phyloP scores from a whole-genome alignment of 2,888 invertebrate species.

The Cheilosia grossa region DNA sequence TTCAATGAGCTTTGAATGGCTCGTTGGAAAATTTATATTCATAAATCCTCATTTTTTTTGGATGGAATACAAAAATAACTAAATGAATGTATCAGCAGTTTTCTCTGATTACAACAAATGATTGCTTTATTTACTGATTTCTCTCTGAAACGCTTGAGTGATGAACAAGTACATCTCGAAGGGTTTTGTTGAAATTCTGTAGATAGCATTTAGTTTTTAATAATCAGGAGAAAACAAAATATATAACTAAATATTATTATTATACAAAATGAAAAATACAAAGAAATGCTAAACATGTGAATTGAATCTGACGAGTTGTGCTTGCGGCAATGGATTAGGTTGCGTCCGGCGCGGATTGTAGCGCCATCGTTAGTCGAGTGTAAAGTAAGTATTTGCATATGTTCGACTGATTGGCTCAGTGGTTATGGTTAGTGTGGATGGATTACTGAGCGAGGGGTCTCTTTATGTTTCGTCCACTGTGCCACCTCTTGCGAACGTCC shows the following conservation, averaged over 20 bases:
- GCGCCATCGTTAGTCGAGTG: too few relatives aligned
- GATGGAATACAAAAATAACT: slow-evolving; percentile 23
- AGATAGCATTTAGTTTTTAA: slow-evolving; percentile 75
- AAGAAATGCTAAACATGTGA: slow-evolving; percentile 22
- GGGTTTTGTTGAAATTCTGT: slow-evolving; percentile 40
- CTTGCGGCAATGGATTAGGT: too few relatives aligned
- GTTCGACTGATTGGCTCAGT: too few relatives aligned
- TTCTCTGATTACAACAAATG: slow-evolving; percentile 35
- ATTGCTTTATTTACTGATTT: slow-evolving; percentile 28
- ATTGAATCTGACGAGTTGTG: slow-evolving; percentile 7
- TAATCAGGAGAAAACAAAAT: slow-evolving; percentile 63
- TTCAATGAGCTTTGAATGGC: slow-evolving; percentile 8
- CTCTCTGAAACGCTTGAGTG: background rate
- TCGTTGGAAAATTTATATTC: slow-evolving; percentile 36
- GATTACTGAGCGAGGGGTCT: too few relatives aligned
- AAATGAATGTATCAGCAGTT: slow-evolving; percentile 48
- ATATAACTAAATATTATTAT: slow-evolving; percentile 39
- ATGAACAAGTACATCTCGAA: slow-evolving; percentile 14
- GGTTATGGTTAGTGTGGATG: too few relatives aligned
- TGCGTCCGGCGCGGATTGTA: too few relatives aligned
- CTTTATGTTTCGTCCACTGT: too few relatives aligned
- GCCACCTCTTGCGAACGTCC: too few relatives aligned
- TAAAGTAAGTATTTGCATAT: too few relatives aligned
- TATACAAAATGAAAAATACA: slow-evolving; percentile 43
- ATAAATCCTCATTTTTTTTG: slow-evolving; percentile 52